phyloP scores from a whole-genome alignment of 2,797 vertebrate genomes.

The Gastrophryne carolinensis region DNA sequence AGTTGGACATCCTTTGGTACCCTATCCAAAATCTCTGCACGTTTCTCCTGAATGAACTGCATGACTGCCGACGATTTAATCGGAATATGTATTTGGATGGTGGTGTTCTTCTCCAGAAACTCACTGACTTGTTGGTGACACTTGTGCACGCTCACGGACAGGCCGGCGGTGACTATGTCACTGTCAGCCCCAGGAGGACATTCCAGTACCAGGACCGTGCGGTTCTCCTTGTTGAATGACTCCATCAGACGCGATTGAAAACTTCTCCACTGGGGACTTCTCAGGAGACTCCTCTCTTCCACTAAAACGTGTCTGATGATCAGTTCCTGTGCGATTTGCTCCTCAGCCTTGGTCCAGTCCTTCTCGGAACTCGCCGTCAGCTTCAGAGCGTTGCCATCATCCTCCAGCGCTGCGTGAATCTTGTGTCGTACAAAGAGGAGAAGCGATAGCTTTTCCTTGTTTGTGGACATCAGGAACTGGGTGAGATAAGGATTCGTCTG shows the following conservation, averaged over 20 bases:
- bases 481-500: slow-evolving; percentile 59
- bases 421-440: slow-evolving; percentile 70
- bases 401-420: slow-evolving; percentile 68
- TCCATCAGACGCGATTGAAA: slow-evolving; percentile 57
- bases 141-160: slow-evolving; percentile 64
- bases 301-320: slow-evolving; percentile 56
- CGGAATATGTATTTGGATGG: slow-evolving; percentile 59
- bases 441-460: slow-evolving; percentile 66
- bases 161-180: slow-evolving; percentile 70
- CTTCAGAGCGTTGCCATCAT: slow-evolving; percentile 58
- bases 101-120: slow-evolving; percentile 69
- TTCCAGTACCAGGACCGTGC: slow-evolving; percentile 58
- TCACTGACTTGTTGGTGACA: slow-evolving; percentile 57
- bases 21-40: slow-evolving; percentile 45
- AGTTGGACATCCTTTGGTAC: slow-evolving; percentile 66
- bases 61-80: slow-evolving; percentile 59
- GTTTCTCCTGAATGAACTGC: slow-evolving; percentile 70
- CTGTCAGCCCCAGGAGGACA: slow-evolving; percentile 30
- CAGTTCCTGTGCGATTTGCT: slow-evolving; percentile 63
- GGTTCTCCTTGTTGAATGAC: slow-evolving; percentile 58
- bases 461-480: slow-evolving; percentile 66
- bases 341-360: slow-evolving; percentile 69
- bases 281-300: slow-evolving; percentile 64
- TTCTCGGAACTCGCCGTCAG: slow-evolving; percentile 63
- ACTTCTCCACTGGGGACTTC: slow-evolving; percentile 64